Percentiles rank a stretch among this genome's conserved stretches.
Conservation (phyloP, 2,888 invertebrate species). For the Napeogenes sylphis region DNA sequence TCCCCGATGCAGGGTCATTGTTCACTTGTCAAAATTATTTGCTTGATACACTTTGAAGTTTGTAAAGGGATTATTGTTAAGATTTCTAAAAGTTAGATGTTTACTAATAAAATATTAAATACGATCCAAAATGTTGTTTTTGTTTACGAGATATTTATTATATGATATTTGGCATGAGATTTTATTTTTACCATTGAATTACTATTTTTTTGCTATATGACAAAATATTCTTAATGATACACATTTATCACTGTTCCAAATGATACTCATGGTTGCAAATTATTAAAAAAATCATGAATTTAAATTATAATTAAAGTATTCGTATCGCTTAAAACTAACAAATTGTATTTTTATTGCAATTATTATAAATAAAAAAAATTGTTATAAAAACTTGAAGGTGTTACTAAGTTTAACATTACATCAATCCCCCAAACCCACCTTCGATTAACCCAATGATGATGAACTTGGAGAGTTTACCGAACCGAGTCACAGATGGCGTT, state of each 20-base stretch:
- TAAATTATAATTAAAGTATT: too few species aligned
- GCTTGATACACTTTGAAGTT: constrained; percentile 29
- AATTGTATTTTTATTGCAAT: too few species aligned
- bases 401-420: neutral
- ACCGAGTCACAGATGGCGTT: constrained; percentile 40
- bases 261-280: too few species aligned
- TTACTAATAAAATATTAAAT: constrained; percentile 23
- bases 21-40: constrained; percentile 35
- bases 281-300: too few species aligned
- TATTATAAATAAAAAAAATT: too few species aligned
- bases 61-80: constrained; percentile 16
- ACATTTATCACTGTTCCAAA: too few species aligned
- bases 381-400: too few species aligned
- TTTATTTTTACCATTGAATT: neutral
- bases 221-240: too few species aligned
- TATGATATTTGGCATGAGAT: neutral
- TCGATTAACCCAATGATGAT: constrained; percentile 50
- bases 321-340: too few species aligned
- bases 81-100: constrained; percentile 17
- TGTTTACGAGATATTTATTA: neutral
- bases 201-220: too few species aligned
- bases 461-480: constrained; percentile 43
- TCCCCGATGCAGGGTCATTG: constrained; percentile 9
- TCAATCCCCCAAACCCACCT: constrained; percentile 23
- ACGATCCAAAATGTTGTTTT: neutral